phyloP scores from a whole-genome alignment of 1,140 invertebrate species.

The Adelges cooleyi region DNA sequence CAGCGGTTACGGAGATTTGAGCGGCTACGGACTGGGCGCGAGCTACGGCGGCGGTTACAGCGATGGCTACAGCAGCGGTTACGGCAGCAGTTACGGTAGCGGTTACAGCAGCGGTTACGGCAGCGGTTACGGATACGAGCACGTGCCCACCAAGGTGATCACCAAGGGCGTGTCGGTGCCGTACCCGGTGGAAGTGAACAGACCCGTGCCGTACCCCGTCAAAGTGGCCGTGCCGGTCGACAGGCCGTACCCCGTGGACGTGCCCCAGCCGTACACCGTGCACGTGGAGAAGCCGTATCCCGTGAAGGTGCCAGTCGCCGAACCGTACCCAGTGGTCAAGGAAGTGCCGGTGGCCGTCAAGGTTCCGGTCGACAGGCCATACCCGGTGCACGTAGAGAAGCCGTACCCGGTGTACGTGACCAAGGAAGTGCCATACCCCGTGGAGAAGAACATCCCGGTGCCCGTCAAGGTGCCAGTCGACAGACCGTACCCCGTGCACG shows the following conservation, averaged over 20 bases:
- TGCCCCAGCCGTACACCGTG: slow-evolving; percentile 56
- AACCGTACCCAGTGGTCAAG: slow-evolving; percentile 61
- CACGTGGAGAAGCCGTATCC: slow-evolving; percentile 60
- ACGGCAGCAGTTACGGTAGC: background rate
- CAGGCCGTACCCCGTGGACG: slow-evolving; percentile 50
- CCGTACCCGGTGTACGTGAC: slow-evolving; percentile 53
- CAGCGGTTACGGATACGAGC: slow-evolving; percentile 31
- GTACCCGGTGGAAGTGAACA: slow-evolving; percentile 55
- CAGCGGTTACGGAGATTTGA: slow-evolving; percentile 30
- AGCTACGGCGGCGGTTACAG: slow-evolving; percentile 40
- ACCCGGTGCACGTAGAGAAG: slow-evolving; percentile 45
- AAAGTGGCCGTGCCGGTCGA: slow-evolving; percentile 48
- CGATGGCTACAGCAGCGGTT: slow-evolving; percentile 39
- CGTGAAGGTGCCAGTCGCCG: slow-evolving; percentile 56
- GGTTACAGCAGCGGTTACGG: too few relatives aligned
- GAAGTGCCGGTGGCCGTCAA: slow-evolving; percentile 56
- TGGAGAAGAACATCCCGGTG: slow-evolving; percentile 34
- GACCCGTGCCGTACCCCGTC: slow-evolving; percentile 57
- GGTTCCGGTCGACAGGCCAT: slow-evolving; percentile 37
- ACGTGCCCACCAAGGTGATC: slow-evolving; percentile 55
- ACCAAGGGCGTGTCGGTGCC: slow-evolving; percentile 53
- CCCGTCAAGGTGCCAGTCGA: slow-evolving; percentile 33
- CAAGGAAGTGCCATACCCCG: slow-evolving; percentile 49
- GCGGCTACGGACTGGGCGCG: slow-evolving; percentile 34
- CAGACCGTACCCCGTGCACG: slow-evolving; percentile 32